A percentile compares a stretch with the other conserved stretches of the same genome.
Conservation (phyloP, 2,113 vertebrate genomes). For the Lophochroa leadbeateri region DNA sequence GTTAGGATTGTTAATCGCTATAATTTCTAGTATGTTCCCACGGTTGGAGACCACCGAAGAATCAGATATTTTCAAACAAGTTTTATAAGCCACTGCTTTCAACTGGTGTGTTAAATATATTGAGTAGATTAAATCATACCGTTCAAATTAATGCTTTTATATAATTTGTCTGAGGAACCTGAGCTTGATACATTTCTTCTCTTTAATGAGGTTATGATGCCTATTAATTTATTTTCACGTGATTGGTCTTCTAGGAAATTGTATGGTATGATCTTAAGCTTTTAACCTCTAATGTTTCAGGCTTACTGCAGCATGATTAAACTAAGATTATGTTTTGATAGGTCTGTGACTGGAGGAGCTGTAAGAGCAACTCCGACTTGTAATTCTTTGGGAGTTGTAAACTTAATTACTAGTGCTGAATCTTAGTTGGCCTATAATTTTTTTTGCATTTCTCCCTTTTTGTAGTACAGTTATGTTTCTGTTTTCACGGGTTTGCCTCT, state of each 20-base stretch:
- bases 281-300: background rate
- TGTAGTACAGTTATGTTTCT: background rate
- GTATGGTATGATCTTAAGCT: background rate
- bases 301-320: slow-evolving; percentile 14
- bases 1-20: background rate
- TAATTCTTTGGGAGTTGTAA: background rate
- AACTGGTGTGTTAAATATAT: background rate
- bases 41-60: background rate
- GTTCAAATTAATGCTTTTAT: background rate
- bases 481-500: background rate
- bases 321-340: slow-evolving; percentile 29
- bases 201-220: background rate
- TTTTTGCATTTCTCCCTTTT: background rate
- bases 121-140: background rate
- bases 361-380: background rate
- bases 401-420: background rate
- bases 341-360: background rate
- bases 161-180: background rate
- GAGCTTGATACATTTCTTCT: background rate
- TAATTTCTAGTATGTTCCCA: background rate
- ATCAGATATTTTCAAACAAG: background rate
- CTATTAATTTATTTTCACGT: background rate
- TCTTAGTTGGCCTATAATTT: background rate
- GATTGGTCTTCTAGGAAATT: background rate
- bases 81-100: background rate